Evolutionary conservation across 2,797 vertebrate genomes (phyloP).

Genomic region (Leuciscus waleckii): DNA sequence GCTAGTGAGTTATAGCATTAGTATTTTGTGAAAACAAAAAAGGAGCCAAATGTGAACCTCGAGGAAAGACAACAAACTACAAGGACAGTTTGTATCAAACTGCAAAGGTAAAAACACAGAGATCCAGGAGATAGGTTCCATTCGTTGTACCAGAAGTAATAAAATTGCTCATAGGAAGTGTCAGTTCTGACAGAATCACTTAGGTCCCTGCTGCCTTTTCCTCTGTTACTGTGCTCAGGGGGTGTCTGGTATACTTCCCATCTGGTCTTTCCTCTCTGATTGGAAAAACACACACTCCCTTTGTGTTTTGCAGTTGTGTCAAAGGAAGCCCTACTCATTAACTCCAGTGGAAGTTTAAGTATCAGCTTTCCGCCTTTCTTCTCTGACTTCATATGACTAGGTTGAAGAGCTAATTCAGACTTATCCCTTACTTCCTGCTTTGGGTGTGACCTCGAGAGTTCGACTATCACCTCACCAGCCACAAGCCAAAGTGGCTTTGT

Average conservation of each 20-base stretch:
- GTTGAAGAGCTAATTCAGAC: slow-evolving; percentile 48
- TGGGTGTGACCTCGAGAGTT: slow-evolving; percentile 15
- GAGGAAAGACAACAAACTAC: slow-evolving; percentile 35
- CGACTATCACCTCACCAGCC: slow-evolving; percentile 26
- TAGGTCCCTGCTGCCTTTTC: slow-evolving; percentile 53
- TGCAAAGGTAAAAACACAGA: slow-evolving; percentile 50
- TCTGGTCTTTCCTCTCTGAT: slow-evolving; percentile 59
- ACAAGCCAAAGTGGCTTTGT: slow-evolving; percentile 9
- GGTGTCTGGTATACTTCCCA: slow-evolving; percentile 56
- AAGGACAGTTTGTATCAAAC: slow-evolving; percentile 52
- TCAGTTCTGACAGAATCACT: slow-evolving; percentile 63
- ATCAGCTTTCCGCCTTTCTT: slow-evolving; percentile 44
- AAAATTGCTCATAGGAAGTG: slow-evolving; percentile 64
- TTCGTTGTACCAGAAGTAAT: slow-evolving; percentile 62
- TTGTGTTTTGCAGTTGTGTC: slow-evolving; percentile 53
- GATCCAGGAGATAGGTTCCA: slow-evolving; percentile 43
- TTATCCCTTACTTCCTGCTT: slow-evolving; percentile 48
- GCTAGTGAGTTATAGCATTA: slow-evolving; percentile 33
- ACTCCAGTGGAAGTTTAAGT: slow-evolving; percentile 31
- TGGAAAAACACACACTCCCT: slow-evolving; percentile 55
- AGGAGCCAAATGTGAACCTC: slow-evolving; percentile 43
- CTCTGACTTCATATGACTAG: slow-evolving; percentile 40
- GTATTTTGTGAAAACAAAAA: slow-evolving; percentile 48
- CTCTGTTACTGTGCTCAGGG: slow-evolving; percentile 57
- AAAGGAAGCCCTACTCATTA: slow-evolving; percentile 47